Conservation (phyloP, 2,113 vertebrate genomes). For the Hydrolagus affinis region DNA sequence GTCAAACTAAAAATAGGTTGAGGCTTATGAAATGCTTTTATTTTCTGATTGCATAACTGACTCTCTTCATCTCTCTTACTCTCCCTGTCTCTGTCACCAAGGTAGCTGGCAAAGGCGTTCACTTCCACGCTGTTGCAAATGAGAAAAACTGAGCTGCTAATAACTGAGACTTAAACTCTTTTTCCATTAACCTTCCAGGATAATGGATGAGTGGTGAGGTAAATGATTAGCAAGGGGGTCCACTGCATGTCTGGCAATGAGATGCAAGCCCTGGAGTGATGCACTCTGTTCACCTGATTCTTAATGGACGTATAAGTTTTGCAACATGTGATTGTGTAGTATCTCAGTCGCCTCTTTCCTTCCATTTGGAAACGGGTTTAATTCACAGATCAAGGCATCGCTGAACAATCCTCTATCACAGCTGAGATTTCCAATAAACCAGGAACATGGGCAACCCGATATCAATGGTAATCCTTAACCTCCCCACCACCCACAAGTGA, state of each 20-base stretch:
- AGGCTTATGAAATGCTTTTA: not conserved
- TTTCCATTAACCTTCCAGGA: not conserved
- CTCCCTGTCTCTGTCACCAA: not conserved
- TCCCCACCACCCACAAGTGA: too few relatives aligned
- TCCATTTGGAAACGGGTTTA: too few relatives aligned
- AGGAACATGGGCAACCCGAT: too few relatives aligned
- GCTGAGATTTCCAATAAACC: too few relatives aligned
- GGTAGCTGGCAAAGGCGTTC: not conserved
- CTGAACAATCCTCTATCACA: too few relatives aligned
- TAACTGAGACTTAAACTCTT: not conserved
- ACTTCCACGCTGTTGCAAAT: not conserved
- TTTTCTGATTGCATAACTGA: not conserved
- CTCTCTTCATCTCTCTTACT: not conserved
- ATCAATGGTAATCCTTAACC: too few relatives aligned
- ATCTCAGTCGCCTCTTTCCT: too few relatives aligned
- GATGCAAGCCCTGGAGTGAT: too few relatives aligned
- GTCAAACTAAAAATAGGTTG: not conserved
- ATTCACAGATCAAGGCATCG: too few relatives aligned
- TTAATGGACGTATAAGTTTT: too few relatives aligned
- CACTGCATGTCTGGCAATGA: not conserved
- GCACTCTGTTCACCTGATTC: too few relatives aligned
- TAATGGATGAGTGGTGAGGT: not conserved
- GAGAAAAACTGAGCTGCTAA: not conserved
- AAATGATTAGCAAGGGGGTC: not conserved
- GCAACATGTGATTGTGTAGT: too few relatives aligned